Evolutionary conservation across 2,113 vertebrate species (phyloP), one percentile per base, ranked within the genome.

Genomic region (Gasterosteus aculeatus): DNA sequence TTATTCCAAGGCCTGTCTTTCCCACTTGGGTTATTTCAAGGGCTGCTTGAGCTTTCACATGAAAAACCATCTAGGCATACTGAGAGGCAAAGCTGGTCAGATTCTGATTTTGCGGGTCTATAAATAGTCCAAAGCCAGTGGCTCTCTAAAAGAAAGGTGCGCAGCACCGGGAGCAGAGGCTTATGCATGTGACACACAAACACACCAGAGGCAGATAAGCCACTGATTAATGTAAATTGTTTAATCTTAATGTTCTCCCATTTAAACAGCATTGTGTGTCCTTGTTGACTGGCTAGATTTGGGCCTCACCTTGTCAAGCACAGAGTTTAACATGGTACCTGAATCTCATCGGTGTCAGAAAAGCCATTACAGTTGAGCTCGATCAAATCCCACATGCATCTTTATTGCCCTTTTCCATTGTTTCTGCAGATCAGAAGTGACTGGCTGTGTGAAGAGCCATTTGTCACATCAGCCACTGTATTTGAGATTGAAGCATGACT

Each of bases 21-120:
- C 80, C 85, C 86, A 83, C 85, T 72, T 78, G 66, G 71, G 80
- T 89, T 89, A 85, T 90, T 88, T 87, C 82, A 86, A 89, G 82
- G 74, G 64, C 78, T 78, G 82, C 75, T 60, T 75, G 75, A 79
- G 77, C 82, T 72, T 78, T 89, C 81, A 72, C 54, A 84, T 75
- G 68, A 90, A 89, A 84, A 86, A 77, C 73, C 81, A 79, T 87
- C 70, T 73, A 78, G 78, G 80, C 80, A 83, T 81, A 85, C 71
- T 73, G 39, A 88, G 75, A 75, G 69, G 77, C 70, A 92, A 90
- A 85, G 86, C 85, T 91, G 81, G 82, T 80, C 78, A 77, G 75
- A 85, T 89, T 92, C 81, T 91, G 84, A 87, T 89, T 82, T 78
- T 88, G 65, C 59, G 71, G 0, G 11, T 78, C 91, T 93, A 93